Conservation (phyloP, 1,140 invertebrate species). For the Dermatophagoides farinae region DNA sequence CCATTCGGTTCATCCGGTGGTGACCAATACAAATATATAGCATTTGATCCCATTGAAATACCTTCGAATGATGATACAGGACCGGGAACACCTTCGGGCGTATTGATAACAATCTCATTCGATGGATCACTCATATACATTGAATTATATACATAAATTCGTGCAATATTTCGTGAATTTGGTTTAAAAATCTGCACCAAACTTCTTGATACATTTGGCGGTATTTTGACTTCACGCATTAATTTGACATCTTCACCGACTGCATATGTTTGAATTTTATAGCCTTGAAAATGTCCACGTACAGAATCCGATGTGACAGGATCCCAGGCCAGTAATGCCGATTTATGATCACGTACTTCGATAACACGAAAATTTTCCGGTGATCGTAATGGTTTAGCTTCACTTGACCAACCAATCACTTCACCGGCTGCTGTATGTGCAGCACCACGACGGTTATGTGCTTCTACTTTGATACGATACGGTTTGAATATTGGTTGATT, state of each 20-base stretch:
- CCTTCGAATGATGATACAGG: slow-evolving; percentile 63
- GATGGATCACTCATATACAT: slow-evolving; percentile 69
- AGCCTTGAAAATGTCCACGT: slow-evolving; percentile 76
- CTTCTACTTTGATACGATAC: slow-evolving; percentile 75
- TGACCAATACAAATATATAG: slow-evolving; percentile 71
- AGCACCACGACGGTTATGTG: slow-evolving; percentile 71
- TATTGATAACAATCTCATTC: slow-evolving; percentile 18
- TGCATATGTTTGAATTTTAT: slow-evolving; percentile 87
- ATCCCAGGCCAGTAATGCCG: slow-evolving; percentile 59
- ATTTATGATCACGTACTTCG: slow-evolving; percentile 46
- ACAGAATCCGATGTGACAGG: slow-evolving; percentile 46
- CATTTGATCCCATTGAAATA: slow-evolving; percentile 63
- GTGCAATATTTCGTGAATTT: slow-evolving; percentile 66
- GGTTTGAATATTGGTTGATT: slow-evolving; percentile 75
- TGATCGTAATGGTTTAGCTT: slow-evolving; percentile 59
- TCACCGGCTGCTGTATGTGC: slow-evolving; percentile 58
- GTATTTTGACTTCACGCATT: slow-evolving; percentile 54
- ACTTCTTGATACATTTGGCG: slow-evolving; percentile 43
- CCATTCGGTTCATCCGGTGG: slow-evolving; percentile 82
- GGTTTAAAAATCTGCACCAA: slow-evolving; percentile 70
- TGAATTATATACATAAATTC: slow-evolving; percentile 73
- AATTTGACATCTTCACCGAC: slow-evolving; percentile 43
- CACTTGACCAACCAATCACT: slow-evolving; percentile 77
- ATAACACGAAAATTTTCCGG: slow-evolving; percentile 63
- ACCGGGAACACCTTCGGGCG: slow-evolving; percentile 42